Percentiles rank a stretch among this genome's conserved stretches.
phyloP scores from a whole-genome alignment of 2,113 vertebrate species.

The Semnopithecus entellus region DNA sequence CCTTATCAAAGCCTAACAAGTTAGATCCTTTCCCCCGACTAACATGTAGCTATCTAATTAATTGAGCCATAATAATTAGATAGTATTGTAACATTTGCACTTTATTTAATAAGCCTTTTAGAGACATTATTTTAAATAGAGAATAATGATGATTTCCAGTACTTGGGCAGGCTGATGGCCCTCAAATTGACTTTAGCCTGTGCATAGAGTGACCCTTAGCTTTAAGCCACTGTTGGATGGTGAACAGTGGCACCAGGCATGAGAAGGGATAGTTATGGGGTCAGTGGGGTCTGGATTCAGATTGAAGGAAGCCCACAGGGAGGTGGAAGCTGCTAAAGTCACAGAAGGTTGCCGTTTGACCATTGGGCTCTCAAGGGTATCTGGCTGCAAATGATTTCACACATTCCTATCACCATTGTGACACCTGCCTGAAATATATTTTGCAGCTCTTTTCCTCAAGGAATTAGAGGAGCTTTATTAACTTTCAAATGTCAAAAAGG shows the following conservation, averaged over 20 bases:
- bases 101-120: constrained; percentile 33
- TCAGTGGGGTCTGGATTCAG: background rate
- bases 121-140: background rate
- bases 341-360: background rate
- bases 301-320: background rate
- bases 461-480: background rate
- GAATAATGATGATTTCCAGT: background rate
- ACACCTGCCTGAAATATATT: accelerated
- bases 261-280: background rate
- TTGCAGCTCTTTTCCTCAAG: background rate
- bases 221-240: background rate
- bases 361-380: accelerated
- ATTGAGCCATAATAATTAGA: constrained; percentile 3
- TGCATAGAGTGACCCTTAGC: background rate
- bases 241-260: background rate
- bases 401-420: background rate
- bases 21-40: background rate
- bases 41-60: constrained; percentile 31
- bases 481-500: background rate
- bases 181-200: background rate
- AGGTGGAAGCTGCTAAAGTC: background rate
- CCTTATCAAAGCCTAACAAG: background rate
- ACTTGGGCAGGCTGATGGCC: background rate
- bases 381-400: background rate
- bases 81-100: constrained; percentile 13